A percentile compares a stretch with the other conserved stretches of the same genome.
Evolutionary conservation across 2,888 invertebrate genomes (phyloP).

Genomic region (Amaurobius ferox): DNA sequence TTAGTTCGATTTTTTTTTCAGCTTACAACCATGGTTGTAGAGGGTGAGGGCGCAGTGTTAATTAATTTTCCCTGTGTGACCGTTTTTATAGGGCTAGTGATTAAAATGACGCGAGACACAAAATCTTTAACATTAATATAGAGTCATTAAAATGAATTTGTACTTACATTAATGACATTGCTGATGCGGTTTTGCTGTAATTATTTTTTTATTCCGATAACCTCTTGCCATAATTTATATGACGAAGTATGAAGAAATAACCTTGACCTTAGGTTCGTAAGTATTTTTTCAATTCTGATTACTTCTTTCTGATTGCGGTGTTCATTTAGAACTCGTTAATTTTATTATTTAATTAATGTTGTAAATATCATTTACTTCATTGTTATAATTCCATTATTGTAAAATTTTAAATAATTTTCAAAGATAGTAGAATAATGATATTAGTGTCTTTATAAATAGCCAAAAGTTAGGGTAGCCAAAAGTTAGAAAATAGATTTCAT

Average conservation of each 20-base stretch:
- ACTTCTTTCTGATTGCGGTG: not conserved
- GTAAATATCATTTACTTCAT: not conserved
- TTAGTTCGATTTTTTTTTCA: constrained; percentile 38
- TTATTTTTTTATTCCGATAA: constrained; percentile 59
- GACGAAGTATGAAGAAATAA: not conserved
- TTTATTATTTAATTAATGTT: constrained; percentile 1
- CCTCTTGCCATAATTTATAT: constrained; percentile 35
- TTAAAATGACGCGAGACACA: constrained; percentile 53
- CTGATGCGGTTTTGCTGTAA: constrained; percentile 48
- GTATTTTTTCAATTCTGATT: not conserved
- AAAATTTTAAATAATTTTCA: no score
- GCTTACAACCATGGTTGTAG: constrained; percentile 13
- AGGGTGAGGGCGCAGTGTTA: constrained; percentile 40
- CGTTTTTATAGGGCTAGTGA: constrained; percentile 24
- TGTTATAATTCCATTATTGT: no score
- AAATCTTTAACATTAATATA: constrained; percentile 59
- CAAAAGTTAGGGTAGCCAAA: no score
- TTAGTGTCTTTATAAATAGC: no score
- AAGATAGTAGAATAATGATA: no score
- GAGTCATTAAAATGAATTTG: constrained; percentile 60
- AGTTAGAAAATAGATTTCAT: no score
- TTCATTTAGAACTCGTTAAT: constrained; percentile 9
- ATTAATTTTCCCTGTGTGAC: constrained; percentile 48
- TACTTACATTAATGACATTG: constrained; percentile 37
- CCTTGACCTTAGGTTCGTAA: not conserved